Evolutionary conservation across 2,888 invertebrate species (phyloP), one percentile per base, ranked within the genome.

Genomic region (Calephelis perditalis): DNA sequence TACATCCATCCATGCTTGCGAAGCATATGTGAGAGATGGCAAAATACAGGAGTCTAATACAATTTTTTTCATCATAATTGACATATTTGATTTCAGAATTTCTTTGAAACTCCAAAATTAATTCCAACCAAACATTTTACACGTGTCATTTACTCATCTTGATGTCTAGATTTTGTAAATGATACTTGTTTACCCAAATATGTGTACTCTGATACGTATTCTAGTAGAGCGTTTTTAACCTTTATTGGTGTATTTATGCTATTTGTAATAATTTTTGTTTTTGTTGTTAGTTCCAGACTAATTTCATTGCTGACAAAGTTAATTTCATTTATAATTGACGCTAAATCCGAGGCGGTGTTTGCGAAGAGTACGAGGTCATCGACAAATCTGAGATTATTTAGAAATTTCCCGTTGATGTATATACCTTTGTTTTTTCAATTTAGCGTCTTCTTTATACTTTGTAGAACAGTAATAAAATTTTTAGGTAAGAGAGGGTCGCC

Each of bases 101-200:
- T 63, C 61, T 63, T 61, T 61, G 5, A 44, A 52, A 12, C 52
- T 58, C 57, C 59, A 63, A 54, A 56, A 63, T 56, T 61, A 61
- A 44, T 60, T 62, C 62, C 64, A 56, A 7, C n/a, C 43, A 5
- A 43, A 11, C n/a, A n/a, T n/a, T 43, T 43, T 56, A 56, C 15
- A 8, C 56, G 40, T 56, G 12, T 56, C 7, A 9, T 43, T 56
- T n/a, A 43, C 43, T 56, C 43, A 43, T 56, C 56, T 43, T 56
- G 56, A 40, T 56, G 37, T 43, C 56, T 56, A 15, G 56, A 43
- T 43, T 43, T 56, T 56, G 37, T 56, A 40, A 56, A 56, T 40
- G 56, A 56, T 9, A 56, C 15, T 43, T 12, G 43, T 43, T 56
- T 56, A 40, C 56, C 56, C 11, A 56, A 37, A n/a, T 56, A 56